Percentiles rank a stretch among this genome's conserved stretches.
phyloP scores from a whole-genome alignment of 2,888 invertebrate genomes.

The Hypsopygia costalis region DNA sequence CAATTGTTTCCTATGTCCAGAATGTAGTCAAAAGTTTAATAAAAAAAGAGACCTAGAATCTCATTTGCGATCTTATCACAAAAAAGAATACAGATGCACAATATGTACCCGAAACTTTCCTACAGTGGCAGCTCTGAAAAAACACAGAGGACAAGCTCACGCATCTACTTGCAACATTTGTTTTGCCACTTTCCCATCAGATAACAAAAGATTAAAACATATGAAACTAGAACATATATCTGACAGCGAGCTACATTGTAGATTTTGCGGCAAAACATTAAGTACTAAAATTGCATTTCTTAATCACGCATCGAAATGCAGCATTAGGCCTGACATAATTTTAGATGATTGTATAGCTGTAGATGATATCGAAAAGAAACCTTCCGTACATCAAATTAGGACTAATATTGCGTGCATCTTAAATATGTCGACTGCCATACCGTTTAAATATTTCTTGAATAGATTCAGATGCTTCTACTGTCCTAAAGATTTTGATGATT shows the following conservation, averaged over 20 bases:
- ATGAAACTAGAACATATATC: constrained; percentile 48
- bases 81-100: constrained; percentile 38
- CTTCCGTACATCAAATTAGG: constrained; percentile 42
- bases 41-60: constrained; percentile 49
- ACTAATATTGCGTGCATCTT: constrained; percentile 49
- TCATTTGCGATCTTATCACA: constrained; percentile 47
- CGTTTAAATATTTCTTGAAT: constrained; percentile 58
- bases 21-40: constrained; percentile 47
- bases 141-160: constrained; percentile 48
- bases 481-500: constrained; percentile 49
- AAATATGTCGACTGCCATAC: constrained; percentile 58
- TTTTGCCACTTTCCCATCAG: constrained; percentile 44
- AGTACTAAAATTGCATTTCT: constrained; percentile 50
- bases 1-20: constrained; percentile 39
- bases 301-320: constrained; percentile 49
- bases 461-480: constrained; percentile 66
- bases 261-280: constrained; percentile 46
- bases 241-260: constrained; percentile 39
- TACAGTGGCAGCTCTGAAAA: constrained; percentile 33
- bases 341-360: constrained; percentile 23
- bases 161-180: constrained; percentile 55
- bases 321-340: constrained; percentile 19
- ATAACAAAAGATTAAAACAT: constrained; percentile 44
- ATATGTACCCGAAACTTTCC: constrained; percentile 42
- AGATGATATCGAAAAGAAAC: constrained; percentile 32